These are phyloP conservation scores for Pseudomugil tenellus DNA, from an alignment of 2,797 vertebrate species.

Conservation along the genomic window DNA sequence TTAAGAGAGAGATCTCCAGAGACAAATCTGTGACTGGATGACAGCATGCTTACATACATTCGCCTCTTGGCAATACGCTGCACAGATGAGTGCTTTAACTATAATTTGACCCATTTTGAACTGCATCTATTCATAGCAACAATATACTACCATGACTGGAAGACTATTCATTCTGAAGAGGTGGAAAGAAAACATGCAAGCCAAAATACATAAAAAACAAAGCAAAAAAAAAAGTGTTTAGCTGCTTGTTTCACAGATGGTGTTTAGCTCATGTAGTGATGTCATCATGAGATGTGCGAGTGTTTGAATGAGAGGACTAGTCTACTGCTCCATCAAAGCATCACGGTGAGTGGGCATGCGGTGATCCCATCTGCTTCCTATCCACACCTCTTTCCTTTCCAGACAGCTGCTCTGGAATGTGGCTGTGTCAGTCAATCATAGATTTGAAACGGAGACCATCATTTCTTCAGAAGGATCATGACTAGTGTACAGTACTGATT, in stretches of 20 bases:
- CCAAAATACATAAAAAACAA: conserved; percentile 16
- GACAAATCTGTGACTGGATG: conserved; percentile 77
- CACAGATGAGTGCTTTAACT: conserved; percentile 81
- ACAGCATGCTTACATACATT: conserved; percentile 79
- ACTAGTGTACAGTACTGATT: neutral
- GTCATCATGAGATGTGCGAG: conserved; percentile 27
- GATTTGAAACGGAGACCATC: conserved; percentile 24
- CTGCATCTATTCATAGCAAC: conserved; percentile 77
- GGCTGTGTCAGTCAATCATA: conserved; percentile 46
- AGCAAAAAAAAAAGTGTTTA: conserved; percentile 2
- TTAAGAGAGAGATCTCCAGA: conserved; percentile 72
- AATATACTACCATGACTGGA: conserved; percentile 53
- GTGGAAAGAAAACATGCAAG: conserved; percentile 37
- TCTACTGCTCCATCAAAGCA: conserved; percentile 36
- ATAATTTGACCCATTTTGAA: conserved; percentile 84
- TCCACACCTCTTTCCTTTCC: conserved; percentile 55
- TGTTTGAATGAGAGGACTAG: conserved; percentile 7
- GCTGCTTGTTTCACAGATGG: conserved; percentile 52
- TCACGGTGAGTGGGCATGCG: conserved; percentile 56
- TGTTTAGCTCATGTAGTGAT: conserved; percentile 52
- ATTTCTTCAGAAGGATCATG: conserved; percentile 2
- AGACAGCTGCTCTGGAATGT: conserved; percentile 57
- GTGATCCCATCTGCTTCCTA: conserved; percentile 73
- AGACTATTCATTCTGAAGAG: conserved; percentile 60
- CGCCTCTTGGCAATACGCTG: conserved; percentile 78